A percentile compares a stretch with the other conserved stretches of the same genome.
Evolutionary conservation across 2,797 vertebrate genomes (phyloP).

Genomic region (Ctenopoma multispine): DNA sequence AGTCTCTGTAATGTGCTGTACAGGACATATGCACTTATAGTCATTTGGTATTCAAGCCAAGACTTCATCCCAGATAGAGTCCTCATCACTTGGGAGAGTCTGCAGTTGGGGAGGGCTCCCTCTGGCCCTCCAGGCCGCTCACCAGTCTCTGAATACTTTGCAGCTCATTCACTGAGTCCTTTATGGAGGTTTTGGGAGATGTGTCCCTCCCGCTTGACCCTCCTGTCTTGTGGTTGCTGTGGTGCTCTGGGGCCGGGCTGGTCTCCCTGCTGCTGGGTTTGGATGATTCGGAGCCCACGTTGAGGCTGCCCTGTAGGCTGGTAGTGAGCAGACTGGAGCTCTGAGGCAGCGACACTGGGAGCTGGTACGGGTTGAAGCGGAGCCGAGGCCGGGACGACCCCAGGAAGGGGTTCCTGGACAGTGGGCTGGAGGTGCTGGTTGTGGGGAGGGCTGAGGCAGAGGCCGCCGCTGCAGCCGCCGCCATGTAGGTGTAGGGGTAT

Average conservation of each 20-base stretch:
- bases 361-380: conserved; percentile 97
- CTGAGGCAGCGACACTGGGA: conserved; percentile 92
- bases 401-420: conserved; percentile 91
- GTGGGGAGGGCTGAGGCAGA: conserved; percentile 92
- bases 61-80: conserved; percentile 68
- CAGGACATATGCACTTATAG: conserved; percentile 73
- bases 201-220: conserved; percentile 79
- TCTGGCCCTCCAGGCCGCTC: conserved; percentile 94
- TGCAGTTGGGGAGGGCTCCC: conserved; percentile 88
- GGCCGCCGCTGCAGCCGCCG: conserved; percentile 92
- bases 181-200: conserved; percentile 90
- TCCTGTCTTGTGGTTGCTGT: conserved; percentile 87
- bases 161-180: conserved; percentile 96
- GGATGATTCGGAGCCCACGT: conserved; percentile 87
- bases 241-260: conserved; percentile 90
- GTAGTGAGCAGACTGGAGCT: conserved; percentile 91
- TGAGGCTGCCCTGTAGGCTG: conserved; percentile 83
- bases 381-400: conserved; percentile 90
- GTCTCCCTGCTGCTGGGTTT: conserved; percentile 91
- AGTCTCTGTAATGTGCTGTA: conserved; percentile 89
- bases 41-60: conserved; percentile 82
- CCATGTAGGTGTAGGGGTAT: conserved; percentile 99
- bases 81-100: conserved; percentile 88
- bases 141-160: conserved; percentile 99
- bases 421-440: conserved; percentile 84